phyloP scores from a whole-genome alignment of 2,888 invertebrate genomes.

The Ellobium chinense region DNA sequence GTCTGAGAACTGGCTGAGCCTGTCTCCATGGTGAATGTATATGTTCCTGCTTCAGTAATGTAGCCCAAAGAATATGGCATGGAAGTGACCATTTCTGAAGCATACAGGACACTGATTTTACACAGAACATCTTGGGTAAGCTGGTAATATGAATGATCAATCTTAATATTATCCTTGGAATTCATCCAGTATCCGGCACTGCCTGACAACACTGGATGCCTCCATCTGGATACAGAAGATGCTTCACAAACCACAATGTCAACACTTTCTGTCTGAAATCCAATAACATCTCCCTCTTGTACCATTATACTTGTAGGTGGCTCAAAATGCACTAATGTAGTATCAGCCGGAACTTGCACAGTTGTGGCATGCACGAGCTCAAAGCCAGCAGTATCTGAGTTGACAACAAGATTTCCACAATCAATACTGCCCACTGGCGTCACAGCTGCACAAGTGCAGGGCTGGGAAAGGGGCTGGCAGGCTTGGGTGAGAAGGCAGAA shows the following conservation, averaged over 20 bases:
- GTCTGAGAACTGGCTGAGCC: constrained; percentile 40
- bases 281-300: constrained; percentile 58
- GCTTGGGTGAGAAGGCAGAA: constrained; percentile 56
- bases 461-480: constrained; percentile 54
- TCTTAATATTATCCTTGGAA: constrained; percentile 12
- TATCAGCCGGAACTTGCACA: constrained; percentile 50
- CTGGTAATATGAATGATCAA: constrained; percentile 1
- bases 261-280: constrained; percentile 52
- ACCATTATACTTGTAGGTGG: neutral
- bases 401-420: constrained; percentile 10
- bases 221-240: constrained; percentile 42
- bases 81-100: constrained; percentile 36
- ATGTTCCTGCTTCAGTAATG: constrained; percentile 51
- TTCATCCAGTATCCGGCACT: constrained; percentile 46
- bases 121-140: constrained; percentile 50
- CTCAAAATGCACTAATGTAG: constrained; percentile 44
- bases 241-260: constrained; percentile 53
- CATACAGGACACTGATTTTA: constrained; percentile 57
- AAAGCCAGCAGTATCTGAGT: neutral
- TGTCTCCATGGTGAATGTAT: constrained; percentile 47
- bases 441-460: constrained; percentile 60
- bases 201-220: constrained; percentile 47
- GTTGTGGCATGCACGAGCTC: constrained; percentile 13
- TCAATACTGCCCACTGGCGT: neutral
- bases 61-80: constrained; percentile 53